Evolutionary conservation across 2,113 vertebrate genomes (phyloP), one percentile per base, ranked within the genome.

Genomic region (Nesogale talazaci): DNA sequence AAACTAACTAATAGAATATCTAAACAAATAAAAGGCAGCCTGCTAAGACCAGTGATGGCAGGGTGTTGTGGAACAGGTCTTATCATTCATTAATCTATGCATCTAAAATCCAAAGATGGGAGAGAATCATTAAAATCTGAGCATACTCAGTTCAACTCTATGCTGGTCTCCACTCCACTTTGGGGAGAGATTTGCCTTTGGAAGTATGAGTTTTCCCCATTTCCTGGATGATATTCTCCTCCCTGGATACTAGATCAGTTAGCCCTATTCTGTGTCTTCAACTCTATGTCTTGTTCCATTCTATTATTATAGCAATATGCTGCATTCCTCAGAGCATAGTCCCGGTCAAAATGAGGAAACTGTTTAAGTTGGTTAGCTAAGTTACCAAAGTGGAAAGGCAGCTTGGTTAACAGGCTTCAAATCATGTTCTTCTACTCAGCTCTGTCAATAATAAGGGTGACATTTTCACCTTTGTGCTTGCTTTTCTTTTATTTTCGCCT

Each of bases 1-100:
- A 95, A 89, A 79, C 42, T 82, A 83, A 75, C 4, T 63, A 92
- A 40, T 23, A 46, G 36, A 22, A 42, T 40, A 57, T 31, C 19
- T 63, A 91, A 85, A 67, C 87, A 93, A 89, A 76, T 52, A 74
- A 87, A 76, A 85, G 3, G 46, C 57, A 0, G 10, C 16, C 6
- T 46, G 1, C 0, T 9, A 16, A 34, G 36, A 23, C 16, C 15
- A 67, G 31, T 16, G 7, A 34, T 57, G 76, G 46, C 6, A 57
- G n/a, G 19, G 23, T 77, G 2, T 85, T 34, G 67, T 9, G 4
- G 77, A 52, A 31, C 69, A 90, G 79, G n/a, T 2, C 27, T 80
- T 40, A 25, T 36, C 61, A 63, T 34, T 70, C 67, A 90, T 36
- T 52, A 38, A 14, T 38, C 61, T 31, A 27, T 40, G 11, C 40